These are phyloP conservation scores for Trematomus loennbergii DNA, from an alignment of 2,113 vertebrate genomes.

Conservation along the genomic window DNA sequence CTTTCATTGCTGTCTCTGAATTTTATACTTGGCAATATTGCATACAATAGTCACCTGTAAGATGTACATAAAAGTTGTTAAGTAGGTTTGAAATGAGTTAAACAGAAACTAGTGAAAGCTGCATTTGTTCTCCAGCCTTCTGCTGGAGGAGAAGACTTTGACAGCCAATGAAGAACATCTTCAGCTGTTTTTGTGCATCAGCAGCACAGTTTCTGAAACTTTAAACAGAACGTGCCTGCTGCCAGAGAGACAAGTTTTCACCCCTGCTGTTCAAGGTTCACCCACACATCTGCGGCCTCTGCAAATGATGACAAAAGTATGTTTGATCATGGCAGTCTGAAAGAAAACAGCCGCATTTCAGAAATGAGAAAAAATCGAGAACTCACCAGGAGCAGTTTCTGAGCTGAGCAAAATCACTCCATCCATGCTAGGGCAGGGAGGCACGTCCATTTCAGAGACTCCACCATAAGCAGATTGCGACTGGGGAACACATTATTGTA, in stretches of 20 bases:
- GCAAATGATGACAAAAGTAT: conserved; percentile 36
- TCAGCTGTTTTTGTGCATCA: conserved; percentile 27
- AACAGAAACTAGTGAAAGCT: neutral
- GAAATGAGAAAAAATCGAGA: conserved; percentile 1
- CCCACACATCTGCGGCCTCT: conserved; percentile 28
- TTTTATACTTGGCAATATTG: neutral
- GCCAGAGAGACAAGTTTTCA: conserved; percentile 19
- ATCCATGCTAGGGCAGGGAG: neutral
- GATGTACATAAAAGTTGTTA: conserved; percentile 6
- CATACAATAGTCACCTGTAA: neutral
- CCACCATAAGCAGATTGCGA: neutral
- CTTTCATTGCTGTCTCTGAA: neutral
- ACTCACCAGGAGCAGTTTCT: conserved; percentile 2
- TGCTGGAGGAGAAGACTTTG: conserved; percentile 3
- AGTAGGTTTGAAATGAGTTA: neutral
- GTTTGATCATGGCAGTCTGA: conserved; percentile 29
- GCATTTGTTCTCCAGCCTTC: neutral
- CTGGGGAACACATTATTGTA: neutral
- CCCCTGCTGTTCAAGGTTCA: conserved; percentile 26
- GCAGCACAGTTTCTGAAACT: conserved; percentile 35
- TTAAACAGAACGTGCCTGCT: conserved; percentile 21
- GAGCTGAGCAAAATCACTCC: neutral
- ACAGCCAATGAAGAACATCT: conserved; percentile 24
- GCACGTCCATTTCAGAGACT: neutral
- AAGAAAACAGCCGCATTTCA: neutral